These are phyloP conservation scores for Hyppa rectilinea DNA, from an alignment of 2,888 invertebrate species.

Conservation along the genomic window DNA sequence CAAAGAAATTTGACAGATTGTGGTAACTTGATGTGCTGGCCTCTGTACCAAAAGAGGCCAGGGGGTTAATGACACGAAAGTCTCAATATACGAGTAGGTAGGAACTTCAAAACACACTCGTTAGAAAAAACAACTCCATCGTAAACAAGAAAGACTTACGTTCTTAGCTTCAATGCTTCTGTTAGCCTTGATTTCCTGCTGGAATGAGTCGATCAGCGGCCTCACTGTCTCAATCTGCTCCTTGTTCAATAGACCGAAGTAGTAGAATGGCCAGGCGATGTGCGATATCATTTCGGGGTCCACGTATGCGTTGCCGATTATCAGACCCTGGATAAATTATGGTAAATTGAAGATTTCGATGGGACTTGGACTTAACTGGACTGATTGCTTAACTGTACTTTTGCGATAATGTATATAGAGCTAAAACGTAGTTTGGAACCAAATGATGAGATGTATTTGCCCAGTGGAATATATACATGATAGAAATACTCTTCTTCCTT, in stretches of 20 bases:
- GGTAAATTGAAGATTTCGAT: neutral
- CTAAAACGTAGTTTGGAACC: neutral
- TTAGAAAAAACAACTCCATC: neutral
- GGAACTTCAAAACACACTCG: neutral
- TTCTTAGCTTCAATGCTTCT: conserved; percentile 80
- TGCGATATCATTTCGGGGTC: conserved; percentile 83
- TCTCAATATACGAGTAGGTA: too few relatives aligned
- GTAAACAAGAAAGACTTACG: conserved; percentile 66
- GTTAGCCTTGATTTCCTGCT: conserved; percentile 76
- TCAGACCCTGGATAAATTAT: conserved; percentile 77
- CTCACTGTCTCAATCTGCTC: conserved; percentile 77
- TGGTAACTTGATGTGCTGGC: too few relatives aligned
- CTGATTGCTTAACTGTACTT: too few relatives aligned
- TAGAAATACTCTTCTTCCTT: too few relatives aligned
- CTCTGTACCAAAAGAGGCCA: neutral
- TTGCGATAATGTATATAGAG: neutral
- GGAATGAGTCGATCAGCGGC: conserved; percentile 79
- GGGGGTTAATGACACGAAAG: neutral
- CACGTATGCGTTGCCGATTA: conserved; percentile 84
- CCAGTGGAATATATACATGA: neutral
- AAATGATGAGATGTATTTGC: neutral
- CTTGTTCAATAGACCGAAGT: conserved; percentile 81
- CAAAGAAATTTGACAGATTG: too few relatives aligned
- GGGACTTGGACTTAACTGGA: neutral
- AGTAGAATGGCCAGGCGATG: conserved; percentile 77